Evolutionary conservation across 2,797 vertebrate genomes (phyloP).

Genomic region (Nasua narica): DNA sequence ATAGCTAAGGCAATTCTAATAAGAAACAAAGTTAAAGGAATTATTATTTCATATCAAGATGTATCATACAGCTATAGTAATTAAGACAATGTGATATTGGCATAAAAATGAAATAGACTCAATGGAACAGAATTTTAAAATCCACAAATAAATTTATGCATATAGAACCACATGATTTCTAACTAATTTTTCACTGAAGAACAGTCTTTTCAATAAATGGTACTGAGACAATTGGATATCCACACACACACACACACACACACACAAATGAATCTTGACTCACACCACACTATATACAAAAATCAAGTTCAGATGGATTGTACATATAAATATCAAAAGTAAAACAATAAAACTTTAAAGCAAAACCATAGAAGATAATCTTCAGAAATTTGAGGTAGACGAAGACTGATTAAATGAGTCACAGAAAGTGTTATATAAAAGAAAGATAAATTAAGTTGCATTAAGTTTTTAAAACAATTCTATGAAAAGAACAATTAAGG

Average conservation of each 20-base stretch:
- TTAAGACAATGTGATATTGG: not conserved
- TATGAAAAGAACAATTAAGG: not conserved
- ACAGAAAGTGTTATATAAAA: not conserved
- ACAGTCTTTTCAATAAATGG: not conserved
- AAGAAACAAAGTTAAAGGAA: not conserved
- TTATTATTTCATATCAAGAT: not conserved
- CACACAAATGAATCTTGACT: not conserved
- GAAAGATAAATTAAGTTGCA: not conserved
- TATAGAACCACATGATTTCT: not conserved
- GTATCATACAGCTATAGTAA: not conserved
- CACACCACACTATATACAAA: not conserved
- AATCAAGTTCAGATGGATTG: not conserved
- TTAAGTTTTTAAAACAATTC: not conserved
- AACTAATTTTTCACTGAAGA: not conserved
- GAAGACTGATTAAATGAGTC: not conserved
- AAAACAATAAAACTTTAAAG: constrained; percentile 19
- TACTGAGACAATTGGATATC: not conserved
- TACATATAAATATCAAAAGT: constrained; percentile 20
- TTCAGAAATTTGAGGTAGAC: not conserved
- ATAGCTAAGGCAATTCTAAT: not conserved
- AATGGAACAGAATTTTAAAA: not conserved
- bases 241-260: not conserved
- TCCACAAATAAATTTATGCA: not conserved
- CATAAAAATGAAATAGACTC: not conserved
- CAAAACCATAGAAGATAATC: not conserved